Percentiles rank a stretch among this genome's conserved stretches.
phyloP scores from a whole-genome alignment of 2,888 invertebrate species.

The Zygaena filipendulae region DNA sequence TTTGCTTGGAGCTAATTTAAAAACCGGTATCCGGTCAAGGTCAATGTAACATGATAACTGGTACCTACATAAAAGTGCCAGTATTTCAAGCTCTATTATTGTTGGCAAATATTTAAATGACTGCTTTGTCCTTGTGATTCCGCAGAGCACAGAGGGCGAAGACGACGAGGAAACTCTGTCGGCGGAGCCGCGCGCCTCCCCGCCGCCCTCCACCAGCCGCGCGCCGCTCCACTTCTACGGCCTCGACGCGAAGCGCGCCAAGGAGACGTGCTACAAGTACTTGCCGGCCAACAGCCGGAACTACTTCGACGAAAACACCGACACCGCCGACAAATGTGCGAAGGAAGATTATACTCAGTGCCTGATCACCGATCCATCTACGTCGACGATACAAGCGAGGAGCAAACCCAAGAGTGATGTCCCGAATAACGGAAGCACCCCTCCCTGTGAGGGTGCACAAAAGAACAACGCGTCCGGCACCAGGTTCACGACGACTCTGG shows the following conservation, averaged over 20 bases:
- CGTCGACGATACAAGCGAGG: slow-evolving; percentile 21
- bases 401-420: slow-evolving; percentile 29
- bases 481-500: slow-evolving; percentile 52
- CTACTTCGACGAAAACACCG: slow-evolving; percentile 38
- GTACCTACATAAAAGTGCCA: too few species aligned
- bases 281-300: slow-evolving; percentile 56
- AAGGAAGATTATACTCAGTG: slow-evolving; percentile 30
- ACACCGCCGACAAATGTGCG: slow-evolving; percentile 33
- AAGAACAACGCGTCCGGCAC: slow-evolving; percentile 35
- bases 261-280: slow-evolving; percentile 48
- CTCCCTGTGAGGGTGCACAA: slow-evolving; percentile 50
- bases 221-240: slow-evolving; percentile 36
- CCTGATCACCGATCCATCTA: slow-evolving; percentile 19
- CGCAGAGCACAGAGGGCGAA: slow-evolving; percentile 62
- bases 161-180: slow-evolving; percentile 70
- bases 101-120: too few species aligned
- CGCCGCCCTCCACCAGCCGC: slow-evolving; percentile 34
- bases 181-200: slow-evolving; percentile 52
- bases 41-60: too few species aligned
- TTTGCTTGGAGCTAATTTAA: too few species aligned
- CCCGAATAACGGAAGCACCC: slow-evolving; percentile 43
- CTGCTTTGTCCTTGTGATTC: too few species aligned
- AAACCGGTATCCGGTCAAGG: too few species aligned
- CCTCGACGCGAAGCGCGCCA: slow-evolving; percentile 42
- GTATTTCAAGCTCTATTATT: too few species aligned